A percentile compares a stretch with the other conserved stretches of the same genome.
These are phyloP conservation scores for Onchidella celtica DNA, from an alignment of 2,888 invertebrate species.

Conservation along the genomic window DNA sequence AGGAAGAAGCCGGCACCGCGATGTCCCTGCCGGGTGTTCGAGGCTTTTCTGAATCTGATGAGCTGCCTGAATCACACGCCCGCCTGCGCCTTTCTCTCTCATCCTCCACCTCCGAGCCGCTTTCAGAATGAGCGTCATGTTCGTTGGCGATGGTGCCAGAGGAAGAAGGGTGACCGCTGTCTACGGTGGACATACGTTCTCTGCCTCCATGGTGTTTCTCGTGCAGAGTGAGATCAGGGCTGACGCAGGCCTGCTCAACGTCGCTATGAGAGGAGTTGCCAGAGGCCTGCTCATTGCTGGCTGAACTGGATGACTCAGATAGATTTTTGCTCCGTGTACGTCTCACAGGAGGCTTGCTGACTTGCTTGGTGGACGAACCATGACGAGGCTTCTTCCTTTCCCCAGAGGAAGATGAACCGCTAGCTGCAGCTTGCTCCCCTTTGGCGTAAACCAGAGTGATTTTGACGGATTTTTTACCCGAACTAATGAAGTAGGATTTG, in stretches of 20 bases:
- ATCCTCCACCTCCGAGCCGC: slow-evolving; percentile 5
- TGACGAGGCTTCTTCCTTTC: slow-evolving; percentile 37
- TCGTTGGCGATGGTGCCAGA: slow-evolving; percentile 32
- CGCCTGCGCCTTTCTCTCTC: neutral
- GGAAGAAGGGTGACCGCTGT: slow-evolving; percentile 45
- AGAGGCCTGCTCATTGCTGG: slow-evolving; percentile 2
- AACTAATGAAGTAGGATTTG: slow-evolving; percentile 47
- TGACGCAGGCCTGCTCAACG: slow-evolving; percentile 6
- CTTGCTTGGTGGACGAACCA: neutral
- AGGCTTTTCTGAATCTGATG: slow-evolving; percentile 38
- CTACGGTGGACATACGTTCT: slow-evolving; percentile 41
- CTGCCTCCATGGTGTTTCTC: slow-evolving; percentile 1
- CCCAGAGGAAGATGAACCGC: neutral
- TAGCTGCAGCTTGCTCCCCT: slow-evolving; percentile 14
- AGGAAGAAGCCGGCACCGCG: slow-evolving; percentile 31
- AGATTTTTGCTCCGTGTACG: slow-evolving; percentile 17
- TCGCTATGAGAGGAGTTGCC: slow-evolving; percentile 8
- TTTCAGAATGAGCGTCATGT: slow-evolving; percentile 7
- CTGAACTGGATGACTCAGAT: slow-evolving; percentile 36
- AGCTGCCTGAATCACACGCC: slow-evolving; percentile 31
- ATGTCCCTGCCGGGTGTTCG: slow-evolving; percentile 40
- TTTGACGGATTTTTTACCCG: slow-evolving; percentile 45
- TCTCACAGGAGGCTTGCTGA: slow-evolving; percentile 2
- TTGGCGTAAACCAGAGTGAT: slow-evolving; percentile 49
- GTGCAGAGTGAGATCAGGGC: slow-evolving; percentile 15